phyloP scores from a whole-genome alignment of 2,797 vertebrate genomes.

The Thripadectes ignobilis region DNA sequence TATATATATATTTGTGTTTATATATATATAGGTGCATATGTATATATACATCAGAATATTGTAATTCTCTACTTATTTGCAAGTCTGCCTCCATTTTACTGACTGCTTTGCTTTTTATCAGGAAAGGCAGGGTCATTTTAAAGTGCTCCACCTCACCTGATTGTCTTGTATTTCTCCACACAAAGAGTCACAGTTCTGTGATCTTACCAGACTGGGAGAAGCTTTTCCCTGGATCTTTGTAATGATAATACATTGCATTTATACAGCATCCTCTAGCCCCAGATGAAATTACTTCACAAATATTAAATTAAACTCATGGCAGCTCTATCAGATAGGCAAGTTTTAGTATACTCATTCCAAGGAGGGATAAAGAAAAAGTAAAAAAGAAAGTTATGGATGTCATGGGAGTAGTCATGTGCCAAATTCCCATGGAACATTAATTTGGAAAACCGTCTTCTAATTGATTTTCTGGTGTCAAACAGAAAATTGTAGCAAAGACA shows the following conservation, averaged over 20 bases:
- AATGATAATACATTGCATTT: not conserved
- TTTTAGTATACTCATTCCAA: not conserved
- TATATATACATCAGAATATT: not conserved
- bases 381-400: not conserved
- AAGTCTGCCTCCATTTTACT: not conserved
- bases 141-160: conserved; percentile 3
- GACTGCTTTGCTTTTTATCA: not conserved
- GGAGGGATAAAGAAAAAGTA: not conserved
- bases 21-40: not conserved
- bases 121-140: conserved; percentile 26
- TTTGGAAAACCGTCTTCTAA: conserved; percentile 4
- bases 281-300: not conserved
- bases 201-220: not conserved
- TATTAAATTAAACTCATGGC: conserved; percentile 1
- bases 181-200: not conserved
- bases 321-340: not conserved
- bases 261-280: not conserved
- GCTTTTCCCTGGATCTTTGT: not conserved
- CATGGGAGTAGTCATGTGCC: not conserved
- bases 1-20: not conserved
- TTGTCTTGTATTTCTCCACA: not conserved
- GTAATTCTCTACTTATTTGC: not conserved
- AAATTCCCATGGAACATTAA: not conserved
- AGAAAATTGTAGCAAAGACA: conserved; percentile 1
- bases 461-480: not conserved